phyloP scores from a whole-genome alignment of 2,113 vertebrate genomes.

The Romanogobio albipinnatus region DNA sequence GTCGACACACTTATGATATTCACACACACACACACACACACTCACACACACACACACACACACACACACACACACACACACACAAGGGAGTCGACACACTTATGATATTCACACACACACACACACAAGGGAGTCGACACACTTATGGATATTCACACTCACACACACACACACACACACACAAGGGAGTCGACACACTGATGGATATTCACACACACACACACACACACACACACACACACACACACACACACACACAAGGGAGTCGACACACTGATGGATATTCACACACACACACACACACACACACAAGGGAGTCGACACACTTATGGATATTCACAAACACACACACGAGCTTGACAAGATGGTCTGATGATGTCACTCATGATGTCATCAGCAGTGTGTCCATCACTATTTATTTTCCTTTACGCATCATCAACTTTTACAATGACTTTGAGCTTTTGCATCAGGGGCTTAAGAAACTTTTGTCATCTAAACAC shows the following conservation, averaged over 20 bases:
- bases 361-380: not conserved
- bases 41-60: constrained; percentile 15
- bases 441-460: not conserved
- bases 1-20: too few relatives aligned
- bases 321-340: constrained; percentile 18
- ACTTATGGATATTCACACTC: too few relatives aligned
- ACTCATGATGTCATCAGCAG: not conserved
- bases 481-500: not conserved
- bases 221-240: too few relatives aligned
- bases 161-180: constrained; percentile 2
- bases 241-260: constrained; percentile 23
- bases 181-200: too few relatives aligned
- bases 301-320: constrained; percentile 39
- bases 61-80: not conserved
- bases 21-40: too few relatives aligned
- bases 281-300: not conserved
- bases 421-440: not conserved
- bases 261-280: too few relatives aligned
- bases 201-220: too few relatives aligned
- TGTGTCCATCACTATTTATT: not conserved
- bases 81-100: too few relatives aligned
- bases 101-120: not conserved
- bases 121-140: too few relatives aligned
- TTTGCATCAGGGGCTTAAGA: not conserved
- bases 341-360: not conserved